These are phyloP conservation scores for Catharus ustulatus DNA, from an alignment of 2,797 vertebrate genomes.

Conservation along the genomic window DNA sequence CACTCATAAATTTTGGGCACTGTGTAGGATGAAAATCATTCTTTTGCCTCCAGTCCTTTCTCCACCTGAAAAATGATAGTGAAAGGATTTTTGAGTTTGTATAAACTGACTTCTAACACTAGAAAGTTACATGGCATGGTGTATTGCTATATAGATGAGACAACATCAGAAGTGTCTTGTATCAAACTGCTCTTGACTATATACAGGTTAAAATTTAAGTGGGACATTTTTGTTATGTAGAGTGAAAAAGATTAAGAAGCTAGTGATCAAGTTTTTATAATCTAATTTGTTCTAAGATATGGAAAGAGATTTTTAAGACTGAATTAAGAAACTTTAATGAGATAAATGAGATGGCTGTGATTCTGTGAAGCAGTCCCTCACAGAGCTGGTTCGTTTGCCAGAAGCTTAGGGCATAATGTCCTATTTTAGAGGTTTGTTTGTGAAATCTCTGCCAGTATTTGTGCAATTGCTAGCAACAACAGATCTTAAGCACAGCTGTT, in stretches of 20 bases:
- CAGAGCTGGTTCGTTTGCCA: constrained; percentile 4
- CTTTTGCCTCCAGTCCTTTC: not conserved
- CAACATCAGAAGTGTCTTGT: not conserved
- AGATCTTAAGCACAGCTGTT: constrained; percentile 51
- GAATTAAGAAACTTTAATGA: not conserved
- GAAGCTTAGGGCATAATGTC: constrained; percentile 28
- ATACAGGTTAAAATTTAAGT: not conserved
- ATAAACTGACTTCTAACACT: not conserved
- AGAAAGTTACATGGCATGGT: not conserved
- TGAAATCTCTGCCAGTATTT: constrained; percentile 53
- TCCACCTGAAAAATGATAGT: not conserved
- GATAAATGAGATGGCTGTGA: not conserved
- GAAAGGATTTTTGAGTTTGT: not conserved
- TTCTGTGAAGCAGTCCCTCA: not conserved
- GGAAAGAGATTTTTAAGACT: not conserved
- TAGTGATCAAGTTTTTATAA: not conserved
- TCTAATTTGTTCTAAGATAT: not conserved
- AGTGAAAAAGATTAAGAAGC: not conserved
- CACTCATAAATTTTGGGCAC: not conserved
- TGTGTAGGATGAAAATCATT: not conserved
- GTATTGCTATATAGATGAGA: not conserved
- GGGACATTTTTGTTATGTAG: not conserved
- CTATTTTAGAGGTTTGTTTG: constrained; percentile 44
- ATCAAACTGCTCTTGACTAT: not conserved
- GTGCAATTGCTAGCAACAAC: constrained; percentile 40